Evolutionary conservation across 2,888 invertebrate genomes (phyloP).

Genomic region (Tachina lurida): DNA sequence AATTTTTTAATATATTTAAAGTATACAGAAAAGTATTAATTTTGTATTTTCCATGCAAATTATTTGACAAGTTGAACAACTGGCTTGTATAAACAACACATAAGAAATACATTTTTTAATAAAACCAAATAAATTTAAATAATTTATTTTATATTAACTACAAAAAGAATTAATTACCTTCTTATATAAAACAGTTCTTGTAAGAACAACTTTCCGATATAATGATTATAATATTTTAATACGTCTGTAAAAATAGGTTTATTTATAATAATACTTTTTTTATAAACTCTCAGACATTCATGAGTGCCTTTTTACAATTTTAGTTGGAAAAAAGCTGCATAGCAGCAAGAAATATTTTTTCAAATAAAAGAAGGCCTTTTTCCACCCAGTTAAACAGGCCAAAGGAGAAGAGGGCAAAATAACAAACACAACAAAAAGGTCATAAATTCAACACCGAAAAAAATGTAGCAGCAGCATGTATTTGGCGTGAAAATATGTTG

Average conservation of each 20-base stretch:
- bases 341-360: slow-evolving; percentile 22
- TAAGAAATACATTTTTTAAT: no score
- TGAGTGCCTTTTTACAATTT: slow-evolving; percentile 24
- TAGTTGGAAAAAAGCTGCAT: neutral
- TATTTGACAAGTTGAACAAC: no score
- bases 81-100: no score
- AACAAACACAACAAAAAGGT: slow-evolving; percentile 33
- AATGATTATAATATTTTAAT: no score
- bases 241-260: neutral
- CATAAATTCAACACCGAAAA: slow-evolving; percentile 56
- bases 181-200: no score
- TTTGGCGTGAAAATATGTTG: slow-evolving; percentile 65
- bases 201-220: no score
- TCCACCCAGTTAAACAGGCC: slow-evolving; percentile 15
- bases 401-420: slow-evolving; percentile 1
- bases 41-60: no score
- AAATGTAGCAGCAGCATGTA: slow-evolving; percentile 21
- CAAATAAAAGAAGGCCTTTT: slow-evolving; percentile 21
- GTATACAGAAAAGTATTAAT: no score
- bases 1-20: no score
- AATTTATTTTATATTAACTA: no score
- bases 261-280: neutral
- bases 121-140: no score
- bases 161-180: no score
- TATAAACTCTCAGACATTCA: slow-evolving; percentile 42